Evolutionary conservation across 2,888 invertebrate genomes (phyloP).

Genomic region (Ophion obscuratus): DNA sequence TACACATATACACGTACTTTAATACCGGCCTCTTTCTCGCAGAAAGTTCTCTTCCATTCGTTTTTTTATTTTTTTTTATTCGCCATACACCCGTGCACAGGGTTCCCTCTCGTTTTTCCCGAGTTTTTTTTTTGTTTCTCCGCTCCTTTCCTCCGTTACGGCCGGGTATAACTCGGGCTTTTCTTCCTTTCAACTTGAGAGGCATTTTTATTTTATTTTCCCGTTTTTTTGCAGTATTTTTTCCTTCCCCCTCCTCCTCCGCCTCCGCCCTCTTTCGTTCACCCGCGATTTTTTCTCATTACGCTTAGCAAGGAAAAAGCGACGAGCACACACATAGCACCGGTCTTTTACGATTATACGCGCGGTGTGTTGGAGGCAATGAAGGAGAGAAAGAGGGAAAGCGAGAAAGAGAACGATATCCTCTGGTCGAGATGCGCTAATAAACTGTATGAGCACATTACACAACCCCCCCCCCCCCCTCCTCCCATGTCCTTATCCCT

Average conservation of each 20-base stretch:
- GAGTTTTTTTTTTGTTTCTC: conserved; percentile 47
- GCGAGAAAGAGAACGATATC: not conserved
- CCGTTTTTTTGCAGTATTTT: conserved; percentile 4
- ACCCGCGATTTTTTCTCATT: not conserved
- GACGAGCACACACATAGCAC: conserved; percentile 43
- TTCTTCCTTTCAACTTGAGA: not conserved
- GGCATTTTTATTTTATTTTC: conserved; percentile 30
- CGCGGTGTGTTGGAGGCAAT: conserved; percentile 7
- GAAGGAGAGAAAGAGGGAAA: conserved; percentile 2
- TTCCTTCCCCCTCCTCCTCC: conserved; percentile 15
- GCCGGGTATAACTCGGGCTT: conserved; percentile 10
- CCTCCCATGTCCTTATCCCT: not conserved
- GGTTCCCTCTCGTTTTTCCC: conserved; percentile 26
- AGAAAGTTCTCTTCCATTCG: conserved; percentile 55
- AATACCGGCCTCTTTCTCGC: conserved; percentile 41
- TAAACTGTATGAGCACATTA: conserved; percentile 23
- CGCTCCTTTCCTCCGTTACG: conserved; percentile 42
- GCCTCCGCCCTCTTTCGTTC: not conserved
- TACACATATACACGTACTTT: not conserved
- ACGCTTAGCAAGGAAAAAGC: conserved; percentile 34
- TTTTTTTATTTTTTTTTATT: conserved; percentile 16
- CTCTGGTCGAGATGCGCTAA: conserved; percentile 45
- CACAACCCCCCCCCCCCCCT: not conserved
- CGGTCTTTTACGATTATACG: conserved; percentile 36
- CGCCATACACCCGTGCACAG: not conserved